Base-by-base conservation (phyloP, 2,888 invertebrate genomes). In the Agapostemon virescens region DNA sequence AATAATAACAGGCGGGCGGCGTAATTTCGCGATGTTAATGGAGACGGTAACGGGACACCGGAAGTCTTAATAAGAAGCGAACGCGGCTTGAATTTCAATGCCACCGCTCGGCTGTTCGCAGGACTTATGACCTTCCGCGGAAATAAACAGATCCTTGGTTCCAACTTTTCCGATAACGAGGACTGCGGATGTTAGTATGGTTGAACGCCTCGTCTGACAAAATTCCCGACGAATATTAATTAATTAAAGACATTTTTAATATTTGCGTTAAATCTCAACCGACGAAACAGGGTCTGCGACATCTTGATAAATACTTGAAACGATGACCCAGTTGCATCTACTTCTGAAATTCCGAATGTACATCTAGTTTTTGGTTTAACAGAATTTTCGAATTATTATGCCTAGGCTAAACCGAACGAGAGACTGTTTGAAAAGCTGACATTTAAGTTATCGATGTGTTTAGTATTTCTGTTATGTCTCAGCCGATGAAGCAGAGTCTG, bases 31-130 rank as follows among this genome's bases (percentile, higher is more conserved):
- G 15, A n/a, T 30, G 38, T 61, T 26, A 61, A 77, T 38, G 11
- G 42, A 2, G 17, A 17, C 1, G 13, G 38, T 23, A 68, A 68
- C n/a, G 15, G 38, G 45, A 77, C 38, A 6, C 30, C 45, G 15
- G 36, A 36, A 40, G 40, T 33, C 33, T 40, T 58, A 67, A 74
- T 23, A 55, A 42, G 42, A 42, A 23, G 55, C 55, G 6, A 40
- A n/a, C 42, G 26, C 38, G 58, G 26, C n/a, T 74, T 36, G 58
- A 52, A 67, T 74, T 66, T 61, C 74, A 38, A 30, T n/a, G 45
- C n/a, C 15, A 20, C 20, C 26, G 17, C 38, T 23, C 7, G 49
- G 11, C 58, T 30, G 11, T 9, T 20, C 2, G 20, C 20, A 11
- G 17, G 69, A 55, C 26, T 55, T 52, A 55, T 26, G 36, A 63